Conservation (phyloP, 2,888 invertebrate species). For the Drosophila infuscata region DNA sequence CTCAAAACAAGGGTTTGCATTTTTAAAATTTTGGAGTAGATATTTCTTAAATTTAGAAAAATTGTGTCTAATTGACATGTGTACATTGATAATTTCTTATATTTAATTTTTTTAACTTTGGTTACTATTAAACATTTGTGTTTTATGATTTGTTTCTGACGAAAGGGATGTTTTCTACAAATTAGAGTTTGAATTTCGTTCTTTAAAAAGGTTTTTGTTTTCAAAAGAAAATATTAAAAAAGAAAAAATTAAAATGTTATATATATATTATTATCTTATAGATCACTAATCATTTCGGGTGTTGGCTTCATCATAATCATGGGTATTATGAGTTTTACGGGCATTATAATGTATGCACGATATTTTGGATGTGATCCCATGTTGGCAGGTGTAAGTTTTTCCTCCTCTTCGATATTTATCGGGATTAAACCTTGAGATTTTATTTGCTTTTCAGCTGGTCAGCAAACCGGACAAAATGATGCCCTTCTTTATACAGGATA, state of each 20-base stretch:
- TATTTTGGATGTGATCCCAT: conserved; percentile 88
- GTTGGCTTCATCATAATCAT: conserved; percentile 86
- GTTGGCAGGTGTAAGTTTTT: conserved; percentile 84
- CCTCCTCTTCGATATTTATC: background rate
- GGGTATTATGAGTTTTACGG: conserved; percentile 87
- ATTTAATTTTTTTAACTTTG: too few species aligned
- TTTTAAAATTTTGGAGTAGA: too few species aligned
- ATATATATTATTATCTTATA: conserved; percentile 55
- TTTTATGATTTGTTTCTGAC: too few species aligned
- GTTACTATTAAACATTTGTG: too few species aligned
- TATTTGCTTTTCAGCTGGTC: conserved; percentile 75
- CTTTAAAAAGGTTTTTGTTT: too few species aligned
- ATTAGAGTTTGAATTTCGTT: too few species aligned
- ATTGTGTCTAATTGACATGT: background rate
- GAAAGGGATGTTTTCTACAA: too few species aligned
- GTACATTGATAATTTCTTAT: too few species aligned
- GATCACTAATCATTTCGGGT: conserved; percentile 86
- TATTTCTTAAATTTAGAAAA: too few species aligned
- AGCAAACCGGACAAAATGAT: conserved; percentile 86
- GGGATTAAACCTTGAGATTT: background rate
- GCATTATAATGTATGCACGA: conserved; percentile 87
- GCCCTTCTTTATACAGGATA: conserved; percentile 87
- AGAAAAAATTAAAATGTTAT: too few species aligned
- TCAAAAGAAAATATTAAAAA: too few species aligned
- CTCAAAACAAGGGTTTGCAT: too few species aligned